Evolutionary conservation across 2,113 vertebrate genomes (phyloP).

Genomic region (Psilopsiagon aurifrons): DNA sequence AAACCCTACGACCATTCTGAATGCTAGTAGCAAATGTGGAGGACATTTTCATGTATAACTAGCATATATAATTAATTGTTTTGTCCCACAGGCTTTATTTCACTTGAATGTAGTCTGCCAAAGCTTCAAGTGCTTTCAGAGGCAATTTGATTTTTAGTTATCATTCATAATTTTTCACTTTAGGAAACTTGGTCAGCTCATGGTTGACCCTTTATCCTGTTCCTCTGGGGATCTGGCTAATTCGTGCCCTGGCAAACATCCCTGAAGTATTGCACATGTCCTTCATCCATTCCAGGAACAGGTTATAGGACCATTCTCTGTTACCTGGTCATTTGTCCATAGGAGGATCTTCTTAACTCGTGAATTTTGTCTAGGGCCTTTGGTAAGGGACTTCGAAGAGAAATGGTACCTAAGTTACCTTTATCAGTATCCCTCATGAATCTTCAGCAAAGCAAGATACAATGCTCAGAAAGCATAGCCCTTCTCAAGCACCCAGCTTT

Average conservation of each 20-base stretch:
- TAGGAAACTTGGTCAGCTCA: not conserved
- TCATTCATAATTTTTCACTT: not conserved
- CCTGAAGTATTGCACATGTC: not conserved
- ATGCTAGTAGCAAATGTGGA: not conserved
- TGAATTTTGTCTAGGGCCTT: not conserved
- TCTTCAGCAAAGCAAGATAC: not conserved
- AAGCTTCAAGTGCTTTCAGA: not conserved
- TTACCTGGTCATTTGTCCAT: not conserved
- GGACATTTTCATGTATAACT: not conserved
- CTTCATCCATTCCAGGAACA: not conserved
- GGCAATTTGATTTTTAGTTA: not conserved
- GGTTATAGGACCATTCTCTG: not conserved
- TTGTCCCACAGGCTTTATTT: not conserved
- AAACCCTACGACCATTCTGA: not conserved
- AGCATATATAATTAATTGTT: not conserved
- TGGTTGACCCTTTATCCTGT: not conserved
- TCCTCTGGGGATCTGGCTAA: not conserved
- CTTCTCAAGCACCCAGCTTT: not conserved
- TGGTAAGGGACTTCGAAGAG: not conserved
- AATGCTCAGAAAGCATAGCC: not conserved
- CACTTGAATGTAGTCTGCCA: not conserved
- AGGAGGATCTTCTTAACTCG: not conserved
- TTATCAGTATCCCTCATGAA: not conserved
- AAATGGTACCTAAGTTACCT: not conserved
- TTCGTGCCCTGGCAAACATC: not conserved